Conservation (phyloP, 2,797 vertebrate species). For the Microchirus variegatus region DNA sequence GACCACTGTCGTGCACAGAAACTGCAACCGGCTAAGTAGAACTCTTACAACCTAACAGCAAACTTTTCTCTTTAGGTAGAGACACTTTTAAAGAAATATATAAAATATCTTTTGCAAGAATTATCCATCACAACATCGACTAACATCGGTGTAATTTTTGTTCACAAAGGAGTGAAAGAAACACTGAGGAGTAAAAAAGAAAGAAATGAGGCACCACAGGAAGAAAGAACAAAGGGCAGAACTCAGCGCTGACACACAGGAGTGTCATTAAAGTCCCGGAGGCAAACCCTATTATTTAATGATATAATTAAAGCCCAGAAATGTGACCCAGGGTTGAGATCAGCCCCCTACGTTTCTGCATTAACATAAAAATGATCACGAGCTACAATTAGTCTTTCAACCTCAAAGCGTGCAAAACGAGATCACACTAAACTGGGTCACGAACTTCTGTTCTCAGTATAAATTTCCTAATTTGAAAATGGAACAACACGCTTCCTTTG, state of each 20-base stretch:
- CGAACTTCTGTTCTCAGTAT: conserved; percentile 57
- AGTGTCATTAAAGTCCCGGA: conserved; percentile 40
- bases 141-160: conserved; percentile 12
- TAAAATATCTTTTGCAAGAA: not conserved
- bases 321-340: conserved; percentile 57
- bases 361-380: conserved; percentile 68
- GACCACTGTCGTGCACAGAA: not conserved
- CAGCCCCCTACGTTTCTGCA: conserved; percentile 48
- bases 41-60: too few relatives aligned
- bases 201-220: conserved; percentile 28
- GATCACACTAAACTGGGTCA: conserved; percentile 62
- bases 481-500: conserved; percentile 37
- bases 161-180: conserved; percentile 9
- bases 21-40: too few relatives aligned
- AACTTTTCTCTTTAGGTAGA: too few relatives aligned
- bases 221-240: conserved; percentile 29
- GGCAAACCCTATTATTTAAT: conserved; percentile 60
- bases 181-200: not conserved
- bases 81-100: too few relatives aligned
- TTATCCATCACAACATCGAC: conserved; percentile 20
- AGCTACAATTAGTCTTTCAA: conserved; percentile 66
- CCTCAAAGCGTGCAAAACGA: conserved; percentile 53
- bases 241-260: conserved; percentile 23
- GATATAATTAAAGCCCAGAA: conserved; percentile 61
- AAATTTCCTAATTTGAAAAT: conserved; percentile 54